These are phyloP conservation scores for Mesorhabditis belari DNA, from an alignment of 2,888 invertebrate species.

Conservation along the genomic window DNA sequence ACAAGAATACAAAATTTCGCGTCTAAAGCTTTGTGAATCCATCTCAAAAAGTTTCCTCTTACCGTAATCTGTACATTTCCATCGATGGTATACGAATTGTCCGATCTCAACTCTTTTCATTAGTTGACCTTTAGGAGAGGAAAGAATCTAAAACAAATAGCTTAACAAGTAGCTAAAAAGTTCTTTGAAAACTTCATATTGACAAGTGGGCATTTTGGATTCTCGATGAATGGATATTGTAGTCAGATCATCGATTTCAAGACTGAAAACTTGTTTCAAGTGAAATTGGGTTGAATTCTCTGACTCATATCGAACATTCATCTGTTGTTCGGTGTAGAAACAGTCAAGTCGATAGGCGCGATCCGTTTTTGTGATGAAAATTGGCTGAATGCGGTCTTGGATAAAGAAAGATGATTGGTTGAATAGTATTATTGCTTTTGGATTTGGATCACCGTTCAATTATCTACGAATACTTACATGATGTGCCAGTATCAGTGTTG, in stretches of 20 bases:
- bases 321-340: background rate
- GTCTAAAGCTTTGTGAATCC: background rate
- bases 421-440: too few species aligned
- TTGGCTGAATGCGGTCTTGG: background rate
- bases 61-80: background rate
- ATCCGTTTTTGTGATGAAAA: background rate
- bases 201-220: background rate
- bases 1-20: background rate
- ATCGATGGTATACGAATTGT: background rate
- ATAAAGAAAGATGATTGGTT: too few species aligned
- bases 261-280: background rate
- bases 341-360: background rate
- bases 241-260: background rate
- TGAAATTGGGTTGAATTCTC: background rate
- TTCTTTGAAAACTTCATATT: background rate
- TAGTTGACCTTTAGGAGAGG: background rate
- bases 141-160: background rate
- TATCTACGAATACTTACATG: background rate
- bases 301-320: background rate
- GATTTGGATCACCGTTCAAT: too few species aligned
- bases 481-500: background rate
- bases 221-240: background rate
- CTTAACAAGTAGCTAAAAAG: background rate
- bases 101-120: background rate
- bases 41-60: background rate